Conservation (phyloP, 2,888 invertebrate species). For the Auanema freiburgensis region DNA sequence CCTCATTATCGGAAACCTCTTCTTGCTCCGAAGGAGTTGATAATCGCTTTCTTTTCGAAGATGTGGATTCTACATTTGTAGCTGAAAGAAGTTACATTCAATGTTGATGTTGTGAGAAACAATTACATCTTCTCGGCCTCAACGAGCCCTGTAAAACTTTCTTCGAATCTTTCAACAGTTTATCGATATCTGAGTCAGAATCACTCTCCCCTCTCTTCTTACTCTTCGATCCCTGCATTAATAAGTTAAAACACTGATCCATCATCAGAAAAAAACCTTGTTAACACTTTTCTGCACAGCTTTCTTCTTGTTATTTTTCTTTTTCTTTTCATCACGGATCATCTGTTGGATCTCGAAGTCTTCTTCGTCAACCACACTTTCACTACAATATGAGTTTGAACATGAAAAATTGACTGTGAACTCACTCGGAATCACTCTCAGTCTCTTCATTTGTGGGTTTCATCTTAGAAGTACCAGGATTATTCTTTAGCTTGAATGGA, state of each 20-base stretch:
- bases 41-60: neutral
- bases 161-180: no score
- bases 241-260: no score
- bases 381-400: conserved; percentile 15
- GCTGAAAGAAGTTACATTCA: neutral
- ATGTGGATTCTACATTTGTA: neutral
- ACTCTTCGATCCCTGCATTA: no score
- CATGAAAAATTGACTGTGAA: no score
- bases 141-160: no score
- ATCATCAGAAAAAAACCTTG: no score
- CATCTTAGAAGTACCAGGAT: no score
- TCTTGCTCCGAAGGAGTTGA: conserved; percentile 7
- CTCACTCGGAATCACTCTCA: no score
- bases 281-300: neutral
- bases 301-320: conserved; percentile 22
- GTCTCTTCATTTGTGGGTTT: no score
- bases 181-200: neutral
- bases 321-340: conserved; percentile 20
- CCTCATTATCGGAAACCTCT: conserved; percentile 15
- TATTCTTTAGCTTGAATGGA: no score
- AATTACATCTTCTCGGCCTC: no score
- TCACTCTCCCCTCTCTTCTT: no score
- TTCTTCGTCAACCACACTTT: conserved; percentile 40
- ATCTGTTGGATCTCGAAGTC: conserved; percentile 25
- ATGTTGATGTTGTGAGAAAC: neutral